Percentiles rank a stretch among this genome's conserved stretches.
Conservation (phyloP, 2,113 vertebrate species). For the Datnioides undecimradiatus region DNA sequence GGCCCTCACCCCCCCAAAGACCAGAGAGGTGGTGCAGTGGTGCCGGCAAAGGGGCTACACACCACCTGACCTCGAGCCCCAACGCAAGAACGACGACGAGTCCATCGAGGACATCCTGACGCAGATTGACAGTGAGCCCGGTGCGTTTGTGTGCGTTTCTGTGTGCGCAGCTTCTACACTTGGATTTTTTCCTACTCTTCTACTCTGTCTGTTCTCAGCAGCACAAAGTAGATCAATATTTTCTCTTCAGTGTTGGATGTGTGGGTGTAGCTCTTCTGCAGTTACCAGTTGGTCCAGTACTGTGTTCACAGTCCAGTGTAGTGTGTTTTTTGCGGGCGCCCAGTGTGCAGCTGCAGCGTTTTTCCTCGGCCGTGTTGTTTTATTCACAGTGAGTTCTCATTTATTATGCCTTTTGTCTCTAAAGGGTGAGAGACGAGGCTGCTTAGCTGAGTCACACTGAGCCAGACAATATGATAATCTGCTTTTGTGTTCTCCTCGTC, state of each 20-base stretch:
- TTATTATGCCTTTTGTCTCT: conserved; percentile 60
- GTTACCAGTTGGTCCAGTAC: conserved; percentile 35
- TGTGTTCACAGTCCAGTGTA: conserved; percentile 41
- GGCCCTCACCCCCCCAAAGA: conserved; percentile 89
- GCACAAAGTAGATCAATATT: conserved; percentile 48
- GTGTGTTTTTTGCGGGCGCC: conserved; percentile 33
- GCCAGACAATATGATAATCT: conserved; percentile 27
- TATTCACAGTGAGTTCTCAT: conserved; percentile 43
- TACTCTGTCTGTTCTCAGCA: conserved; percentile 19
- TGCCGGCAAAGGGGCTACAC: conserved; percentile 96
- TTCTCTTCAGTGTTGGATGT: conserved; percentile 32
- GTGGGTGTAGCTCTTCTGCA: conserved; percentile 52
- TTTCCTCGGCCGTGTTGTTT: conserved; percentile 11
- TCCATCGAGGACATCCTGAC: conserved; percentile 97
- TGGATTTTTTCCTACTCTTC: neutral
- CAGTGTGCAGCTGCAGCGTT: conserved; percentile 21
- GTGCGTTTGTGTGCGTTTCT: conserved; percentile 68
- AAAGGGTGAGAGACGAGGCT: conserved; percentile 38
- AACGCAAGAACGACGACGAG: conserved; percentile 86
- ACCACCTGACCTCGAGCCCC: conserved; percentile 91
- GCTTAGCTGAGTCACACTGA: conserved; percentile 41
- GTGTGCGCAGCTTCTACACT: neutral
- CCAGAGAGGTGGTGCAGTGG: conserved; percentile 94
- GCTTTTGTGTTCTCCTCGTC: conserved; percentile 23
- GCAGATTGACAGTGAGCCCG: conserved; percentile 96